Evolutionary conservation across 1,140 invertebrate genomes (phyloP).

Genomic region (Dysdera silvatica): DNA sequence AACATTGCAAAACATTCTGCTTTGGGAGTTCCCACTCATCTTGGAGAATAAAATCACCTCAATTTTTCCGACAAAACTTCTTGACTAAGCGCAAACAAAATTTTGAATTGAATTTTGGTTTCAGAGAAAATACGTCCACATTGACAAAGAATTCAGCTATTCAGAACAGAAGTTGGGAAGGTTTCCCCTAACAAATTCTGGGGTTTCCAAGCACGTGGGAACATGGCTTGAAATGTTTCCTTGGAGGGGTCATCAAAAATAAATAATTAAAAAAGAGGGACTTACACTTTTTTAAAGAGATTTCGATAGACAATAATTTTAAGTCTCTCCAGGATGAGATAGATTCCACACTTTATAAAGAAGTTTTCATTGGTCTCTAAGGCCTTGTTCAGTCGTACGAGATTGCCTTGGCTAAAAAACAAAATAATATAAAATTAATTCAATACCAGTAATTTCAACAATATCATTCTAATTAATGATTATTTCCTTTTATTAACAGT

Average conservation of each 20-base stretch:
- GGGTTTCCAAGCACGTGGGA: neutral
- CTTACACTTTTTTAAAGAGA: conserved; percentile 88
- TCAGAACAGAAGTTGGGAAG: no score
- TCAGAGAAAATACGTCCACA: no score
- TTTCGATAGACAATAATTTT: conserved; percentile 92
- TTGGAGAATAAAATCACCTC: no score
- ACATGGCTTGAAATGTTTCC: neutral
- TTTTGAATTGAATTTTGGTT: no score
- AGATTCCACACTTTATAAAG: conserved; percentile 91
- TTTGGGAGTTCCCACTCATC: no score
- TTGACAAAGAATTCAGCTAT: no score
- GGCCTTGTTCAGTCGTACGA: conserved; percentile 71
- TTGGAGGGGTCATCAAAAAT: neutral
- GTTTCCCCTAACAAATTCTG: no score
- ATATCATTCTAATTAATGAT: no score
- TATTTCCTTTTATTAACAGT: no score
- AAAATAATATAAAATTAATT: neutral
- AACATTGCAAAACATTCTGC: no score
- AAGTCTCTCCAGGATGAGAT: conserved; percentile 91
- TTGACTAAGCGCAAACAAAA: no score
- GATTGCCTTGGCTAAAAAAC: conserved; percentile 62
- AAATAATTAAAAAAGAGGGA: conserved; percentile 28
- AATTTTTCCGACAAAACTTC: no score
- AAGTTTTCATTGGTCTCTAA: conserved; percentile 80
- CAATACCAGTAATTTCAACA: neutral